A percentile compares a stretch with the other conserved stretches of the same genome.
These are phyloP conservation scores for Pao palembangensis DNA, from an alignment of 2,113 vertebrate species.

Conservation along the genomic window DNA sequence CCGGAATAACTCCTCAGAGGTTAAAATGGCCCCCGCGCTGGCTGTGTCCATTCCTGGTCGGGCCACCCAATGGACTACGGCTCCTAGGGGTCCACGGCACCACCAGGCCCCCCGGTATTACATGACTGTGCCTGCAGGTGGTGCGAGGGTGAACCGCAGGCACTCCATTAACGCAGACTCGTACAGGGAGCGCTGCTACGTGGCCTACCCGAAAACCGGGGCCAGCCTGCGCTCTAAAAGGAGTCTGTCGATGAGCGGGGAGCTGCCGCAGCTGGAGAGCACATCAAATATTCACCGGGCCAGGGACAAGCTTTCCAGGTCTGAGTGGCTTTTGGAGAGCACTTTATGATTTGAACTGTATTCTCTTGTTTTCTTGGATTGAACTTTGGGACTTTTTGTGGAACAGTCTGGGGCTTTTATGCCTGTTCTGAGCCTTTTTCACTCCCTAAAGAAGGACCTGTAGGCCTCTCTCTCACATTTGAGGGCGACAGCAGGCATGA, in stretches of 20 bases:
- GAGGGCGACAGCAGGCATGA: slow-evolving; percentile 53
- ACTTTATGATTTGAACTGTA: slow-evolving; percentile 71
- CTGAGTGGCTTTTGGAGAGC: slow-evolving; percentile 92
- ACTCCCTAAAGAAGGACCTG: slow-evolving; percentile 61
- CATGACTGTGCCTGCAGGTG: slow-evolving; percentile 86
- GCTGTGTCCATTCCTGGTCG: slow-evolving; percentile 50
- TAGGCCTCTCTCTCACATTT: slow-evolving; percentile 42
- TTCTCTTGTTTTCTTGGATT: slow-evolving; percentile 52
- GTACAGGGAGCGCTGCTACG: slow-evolving; percentile 65
- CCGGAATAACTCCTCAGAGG: slow-evolving; percentile 90
- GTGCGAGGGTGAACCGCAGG: slow-evolving; percentile 79
- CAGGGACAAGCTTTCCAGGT: slow-evolving; percentile 79
- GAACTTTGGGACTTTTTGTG: slow-evolving; percentile 45
- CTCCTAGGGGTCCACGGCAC: slow-evolving; percentile 79
- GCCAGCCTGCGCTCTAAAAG: slow-evolving; percentile 81
- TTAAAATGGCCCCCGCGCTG: slow-evolving; percentile 59
- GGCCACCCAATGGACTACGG: slow-evolving; percentile 67
- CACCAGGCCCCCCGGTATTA: slow-evolving; percentile 83
- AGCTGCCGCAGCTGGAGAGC: slow-evolving; percentile 76
- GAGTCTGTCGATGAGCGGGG: slow-evolving; percentile 88
- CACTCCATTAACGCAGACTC: slow-evolving; percentile 84
- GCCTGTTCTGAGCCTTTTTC: slow-evolving; percentile 56
- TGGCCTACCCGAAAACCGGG: slow-evolving; percentile 66
- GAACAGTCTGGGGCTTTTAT: slow-evolving; percentile 55
- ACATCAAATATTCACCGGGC: slow-evolving; percentile 64